Base-by-base conservation (phyloP, 2,888 invertebrate species). In the Mesochorus sp. region DNA sequence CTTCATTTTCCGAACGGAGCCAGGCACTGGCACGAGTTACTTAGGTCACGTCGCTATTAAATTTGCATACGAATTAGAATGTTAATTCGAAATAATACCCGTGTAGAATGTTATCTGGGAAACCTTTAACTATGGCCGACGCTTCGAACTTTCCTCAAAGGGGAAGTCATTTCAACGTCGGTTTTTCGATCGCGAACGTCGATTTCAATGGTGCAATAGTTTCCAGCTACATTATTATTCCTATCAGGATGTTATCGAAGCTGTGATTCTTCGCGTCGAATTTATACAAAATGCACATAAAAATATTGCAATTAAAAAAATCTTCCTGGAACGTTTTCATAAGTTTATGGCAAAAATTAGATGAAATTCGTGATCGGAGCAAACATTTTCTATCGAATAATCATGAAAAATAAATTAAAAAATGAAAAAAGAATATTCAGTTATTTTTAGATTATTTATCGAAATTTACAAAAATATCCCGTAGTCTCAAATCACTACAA, bases 51-150 rank as follows among this genome's bases (percentile, higher is more conserved):
- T 14, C 31, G 42, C 66, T 68, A 77, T 80, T 73, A 77, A 64
- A 81, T 81, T 81, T 76, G 62, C 80, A 81, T 77, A 68, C 59
- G 75, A 81, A 81, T 79, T 71, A 55, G 39, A 62, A 76, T 77
- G 72, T 72, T 79, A 75, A 77, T 77, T 74, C 28, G 24, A 17
- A 42, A 70, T 68, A 70, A 76, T 70, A 8, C 51, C 34, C 12
- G 10, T 44, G 24, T 28, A 42, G 49, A 66, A 66, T 39, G 17
- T 39, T 67, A 26, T 53, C 4, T 24, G 51, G n/a, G 17, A 14
- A 42, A 49, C 12, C 2, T 24, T 34, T 61, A n/a, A 19, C 14
- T 24, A 17, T n/a, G n/a, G 44, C 0, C 10, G 44, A 21, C 5
- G 6, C 39, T 51, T 17, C 3, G 17, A 51, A 51, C 4, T 64